Evolutionary conservation across 1,140 invertebrate genomes (phyloP).

Genomic region (Neodiprion virginianus): DNA sequence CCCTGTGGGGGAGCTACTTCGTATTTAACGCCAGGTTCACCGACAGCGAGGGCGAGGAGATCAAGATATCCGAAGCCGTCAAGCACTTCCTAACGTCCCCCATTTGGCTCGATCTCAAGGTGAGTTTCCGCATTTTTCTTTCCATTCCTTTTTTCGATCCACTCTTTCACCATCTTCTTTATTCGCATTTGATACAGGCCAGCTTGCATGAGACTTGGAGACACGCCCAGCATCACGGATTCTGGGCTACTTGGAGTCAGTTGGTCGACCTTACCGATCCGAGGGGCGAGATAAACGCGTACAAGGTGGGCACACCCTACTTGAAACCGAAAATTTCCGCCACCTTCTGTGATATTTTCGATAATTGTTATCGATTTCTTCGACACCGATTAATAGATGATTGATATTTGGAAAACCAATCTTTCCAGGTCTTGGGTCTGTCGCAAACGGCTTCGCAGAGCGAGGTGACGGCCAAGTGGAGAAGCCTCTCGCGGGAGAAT

Average conservation of each 20-base stretch:
- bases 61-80: slow-evolving; percentile 86
- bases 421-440: slow-evolving; percentile 75
- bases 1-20: slow-evolving; percentile 78
- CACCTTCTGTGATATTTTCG: too few species aligned
- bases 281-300: slow-evolving; percentile 88
- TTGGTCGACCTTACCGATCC: slow-evolving; percentile 87
- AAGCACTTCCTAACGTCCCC: slow-evolving; percentile 91
- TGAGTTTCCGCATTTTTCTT: slow-evolving; percentile 20
- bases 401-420: slow-evolving; percentile 9
- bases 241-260: slow-evolving; percentile 81
- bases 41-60: slow-evolving; percentile 86
- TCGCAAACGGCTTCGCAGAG: slow-evolving; percentile 78
- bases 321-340: background rate
- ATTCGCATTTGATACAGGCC: slow-evolving; percentile 41
- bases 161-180: too few species aligned
- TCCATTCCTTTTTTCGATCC: too few species aligned
- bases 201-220: slow-evolving; percentile 75
- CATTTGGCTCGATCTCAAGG: slow-evolving; percentile 69
- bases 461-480: slow-evolving; percentile 84
- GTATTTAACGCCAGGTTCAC: slow-evolving; percentile 91
- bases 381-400: background rate
- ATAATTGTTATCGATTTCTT: background rate
- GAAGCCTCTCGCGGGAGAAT: slow-evolving; percentile 82
- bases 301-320: slow-evolving; percentile 67
- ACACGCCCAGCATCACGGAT: slow-evolving; percentile 81